phyloP scores from a whole-genome alignment of 1,140 invertebrate genomes.

The Drosophila arizonae region DNA sequence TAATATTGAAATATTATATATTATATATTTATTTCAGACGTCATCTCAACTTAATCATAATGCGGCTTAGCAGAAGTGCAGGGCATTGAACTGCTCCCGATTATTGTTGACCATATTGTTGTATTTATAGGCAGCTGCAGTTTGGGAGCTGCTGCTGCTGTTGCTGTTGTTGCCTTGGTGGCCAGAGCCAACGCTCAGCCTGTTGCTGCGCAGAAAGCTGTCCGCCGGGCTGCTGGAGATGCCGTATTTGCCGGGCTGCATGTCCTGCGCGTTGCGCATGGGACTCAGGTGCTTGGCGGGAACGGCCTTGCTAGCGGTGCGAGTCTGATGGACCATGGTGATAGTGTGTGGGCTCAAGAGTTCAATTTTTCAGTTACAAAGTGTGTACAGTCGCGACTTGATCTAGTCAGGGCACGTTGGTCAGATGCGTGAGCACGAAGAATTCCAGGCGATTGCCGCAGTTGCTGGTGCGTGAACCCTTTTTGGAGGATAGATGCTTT shows the following conservation, averaged over 20 bases:
- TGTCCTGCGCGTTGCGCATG: slow-evolving; percentile 58
- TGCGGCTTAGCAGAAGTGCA: slow-evolving; percentile 71
- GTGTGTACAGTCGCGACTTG: background rate
- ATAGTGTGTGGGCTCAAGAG: background rate
- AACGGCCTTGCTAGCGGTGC: slow-evolving; percentile 69
- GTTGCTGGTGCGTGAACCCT: slow-evolving; percentile 78
- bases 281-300: slow-evolving; percentile 76
- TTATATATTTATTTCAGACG: slow-evolving; percentile 58
- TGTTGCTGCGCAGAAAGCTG: slow-evolving; percentile 48
- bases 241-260: slow-evolving; percentile 57
- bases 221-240: slow-evolving; percentile 63
- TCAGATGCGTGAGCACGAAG: slow-evolving; percentile 70
- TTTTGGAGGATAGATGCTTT: slow-evolving; percentile 80
- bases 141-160: slow-evolving; percentile 10
- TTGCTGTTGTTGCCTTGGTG: background rate
- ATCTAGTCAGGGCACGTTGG: slow-evolving; percentile 74
- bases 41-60: slow-evolving; percentile 3
- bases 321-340: slow-evolving; percentile 76
- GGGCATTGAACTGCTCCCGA: slow-evolving; percentile 74
- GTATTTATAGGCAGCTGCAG: slow-evolving; percentile 59
- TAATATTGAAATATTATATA: slow-evolving; percentile 58
- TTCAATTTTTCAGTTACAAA: slow-evolving; percentile 14
- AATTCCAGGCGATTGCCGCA: slow-evolving; percentile 80
- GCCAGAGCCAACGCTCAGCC: slow-evolving; percentile 44
- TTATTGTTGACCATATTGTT: slow-evolving; percentile 78